A percentile compares a stretch with the other conserved stretches of the same genome.
Conservation (phyloP, 2,888 invertebrate genomes). For the Archaeoteleia sp. region DNA sequence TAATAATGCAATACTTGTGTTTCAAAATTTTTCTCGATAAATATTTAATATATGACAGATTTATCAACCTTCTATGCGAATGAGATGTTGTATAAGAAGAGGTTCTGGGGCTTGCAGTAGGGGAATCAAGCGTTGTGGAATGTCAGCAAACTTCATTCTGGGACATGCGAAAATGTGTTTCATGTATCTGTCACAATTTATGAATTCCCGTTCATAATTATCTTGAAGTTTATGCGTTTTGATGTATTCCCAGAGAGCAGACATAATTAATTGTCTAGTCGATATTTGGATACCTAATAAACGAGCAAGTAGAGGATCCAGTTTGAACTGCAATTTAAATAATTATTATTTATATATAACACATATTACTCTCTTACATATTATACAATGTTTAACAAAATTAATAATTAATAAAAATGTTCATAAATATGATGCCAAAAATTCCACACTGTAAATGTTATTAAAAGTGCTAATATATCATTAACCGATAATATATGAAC, state of each 20-base stretch:
- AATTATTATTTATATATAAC: neutral
- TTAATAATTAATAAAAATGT: too few species aligned
- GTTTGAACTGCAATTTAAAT: slow-evolving; percentile 82
- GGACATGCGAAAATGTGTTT: slow-evolving; percentile 97
- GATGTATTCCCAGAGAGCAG: slow-evolving; percentile 99
- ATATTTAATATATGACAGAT: slow-evolving; percentile 16
- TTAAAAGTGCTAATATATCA: too few species aligned
- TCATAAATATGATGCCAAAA: too few species aligned
- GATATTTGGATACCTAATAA: slow-evolving; percentile 98
- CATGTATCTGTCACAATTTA: slow-evolving; percentile 97
- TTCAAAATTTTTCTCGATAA: too few species aligned
- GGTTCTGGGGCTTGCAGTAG: slow-evolving; percentile 99
- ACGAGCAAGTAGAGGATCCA: slow-evolving; percentile 96
- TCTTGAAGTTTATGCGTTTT: slow-evolving; percentile 96
- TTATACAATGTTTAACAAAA: too few species aligned
- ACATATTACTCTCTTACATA: too few species aligned
- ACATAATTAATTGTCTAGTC: slow-evolving; percentile 97
- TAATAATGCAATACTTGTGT: too few species aligned
- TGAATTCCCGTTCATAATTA: slow-evolving; percentile 95
- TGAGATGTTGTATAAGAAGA: slow-evolving; percentile 99
- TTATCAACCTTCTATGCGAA: slow-evolving; percentile 84
- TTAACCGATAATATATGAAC: too few species aligned
- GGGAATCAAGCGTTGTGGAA: slow-evolving; percentile 95
- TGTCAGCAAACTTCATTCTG: slow-evolving; percentile 99
- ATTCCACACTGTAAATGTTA: too few species aligned